Evolutionary conservation across 2,888 invertebrate species (phyloP).

Genomic region (Strigamia transsilvanica): DNA sequence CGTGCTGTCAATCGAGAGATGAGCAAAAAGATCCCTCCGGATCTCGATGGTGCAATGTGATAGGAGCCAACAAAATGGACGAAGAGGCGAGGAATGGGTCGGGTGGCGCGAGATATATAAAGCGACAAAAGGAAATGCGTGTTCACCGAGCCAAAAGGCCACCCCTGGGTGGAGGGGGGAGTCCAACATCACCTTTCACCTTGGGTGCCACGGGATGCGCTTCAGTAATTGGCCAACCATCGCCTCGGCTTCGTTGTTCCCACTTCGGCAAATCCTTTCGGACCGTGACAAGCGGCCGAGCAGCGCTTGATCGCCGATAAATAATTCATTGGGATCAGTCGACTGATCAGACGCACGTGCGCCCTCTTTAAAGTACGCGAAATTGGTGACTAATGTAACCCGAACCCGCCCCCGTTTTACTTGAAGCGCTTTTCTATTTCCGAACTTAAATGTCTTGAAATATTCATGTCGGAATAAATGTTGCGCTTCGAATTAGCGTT

Average conservation of each 20-base stretch:
- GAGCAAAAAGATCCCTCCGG: conserved; percentile 20
- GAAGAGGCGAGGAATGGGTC: neutral
- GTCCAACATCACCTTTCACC: conserved; percentile 20
- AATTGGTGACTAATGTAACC: conserved; percentile 20
- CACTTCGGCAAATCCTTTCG: neutral
- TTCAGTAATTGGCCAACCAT: conserved; percentile 10
- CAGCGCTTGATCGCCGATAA: conserved; percentile 11
- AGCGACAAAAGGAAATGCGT: conserved; percentile 20
- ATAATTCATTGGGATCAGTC: conserved; percentile 20
- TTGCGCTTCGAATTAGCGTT: neutral
- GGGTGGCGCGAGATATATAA: neutral
- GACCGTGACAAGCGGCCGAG: conserved; percentile 13
- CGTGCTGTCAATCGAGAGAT: conserved; percentile 11
- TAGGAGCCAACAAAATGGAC: neutral
- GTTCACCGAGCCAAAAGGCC: conserved; percentile 20
- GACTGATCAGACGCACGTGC: neutral
- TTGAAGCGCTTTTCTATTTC: neutral
- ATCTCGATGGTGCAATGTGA: conserved; percentile 1
- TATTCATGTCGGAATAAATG: neutral
- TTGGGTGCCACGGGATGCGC: conserved; percentile 2
- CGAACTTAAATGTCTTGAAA: neutral
- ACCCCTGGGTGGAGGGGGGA: neutral
- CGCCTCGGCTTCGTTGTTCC: neutral
- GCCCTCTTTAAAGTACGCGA: conserved; percentile 1
- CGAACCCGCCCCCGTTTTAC: neutral